phyloP scores from a whole-genome alignment of 2,888 invertebrate species.

The Lapara coniferarum region DNA sequence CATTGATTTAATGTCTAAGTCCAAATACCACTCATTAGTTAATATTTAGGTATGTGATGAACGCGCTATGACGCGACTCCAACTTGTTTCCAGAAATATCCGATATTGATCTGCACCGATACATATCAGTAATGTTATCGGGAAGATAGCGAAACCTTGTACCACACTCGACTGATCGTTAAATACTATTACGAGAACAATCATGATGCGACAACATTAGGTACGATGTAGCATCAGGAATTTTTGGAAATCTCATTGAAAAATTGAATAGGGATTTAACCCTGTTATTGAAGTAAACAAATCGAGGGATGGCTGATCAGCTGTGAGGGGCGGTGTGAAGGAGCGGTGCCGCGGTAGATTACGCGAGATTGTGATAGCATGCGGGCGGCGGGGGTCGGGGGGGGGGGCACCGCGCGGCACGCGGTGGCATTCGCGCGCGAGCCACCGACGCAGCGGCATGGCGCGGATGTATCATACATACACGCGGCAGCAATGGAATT shows the following conservation, averaged over 20 bases:
- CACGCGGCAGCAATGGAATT: constrained; percentile 72
- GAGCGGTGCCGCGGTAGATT: background rate
- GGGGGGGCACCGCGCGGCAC: background rate
- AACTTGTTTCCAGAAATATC: constrained; percentile 7
- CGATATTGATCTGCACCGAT: constrained; percentile 14
- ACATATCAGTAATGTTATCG: constrained; percentile 8
- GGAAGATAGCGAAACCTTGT: constrained; percentile 1
- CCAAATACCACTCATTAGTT: background rate
- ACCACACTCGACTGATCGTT: background rate
- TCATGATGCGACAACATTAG: background rate
- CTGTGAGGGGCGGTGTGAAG: background rate
- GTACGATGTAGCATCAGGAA: background rate
- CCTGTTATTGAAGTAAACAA: background rate
- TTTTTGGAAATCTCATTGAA: background rate
- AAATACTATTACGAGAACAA: background rate
- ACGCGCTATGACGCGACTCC: background rate
- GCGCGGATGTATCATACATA: constrained; percentile 65
- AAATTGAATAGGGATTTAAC: background rate
- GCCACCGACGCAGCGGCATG: constrained; percentile 47
- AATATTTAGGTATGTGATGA: background rate
- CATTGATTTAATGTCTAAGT: background rate
- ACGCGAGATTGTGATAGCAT: background rate
- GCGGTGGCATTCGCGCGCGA: background rate
- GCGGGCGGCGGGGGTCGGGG: background rate
- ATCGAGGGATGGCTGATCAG: background rate